Conservation (phyloP, 2,888 invertebrate genomes). For the Morpho achilles region DNA sequence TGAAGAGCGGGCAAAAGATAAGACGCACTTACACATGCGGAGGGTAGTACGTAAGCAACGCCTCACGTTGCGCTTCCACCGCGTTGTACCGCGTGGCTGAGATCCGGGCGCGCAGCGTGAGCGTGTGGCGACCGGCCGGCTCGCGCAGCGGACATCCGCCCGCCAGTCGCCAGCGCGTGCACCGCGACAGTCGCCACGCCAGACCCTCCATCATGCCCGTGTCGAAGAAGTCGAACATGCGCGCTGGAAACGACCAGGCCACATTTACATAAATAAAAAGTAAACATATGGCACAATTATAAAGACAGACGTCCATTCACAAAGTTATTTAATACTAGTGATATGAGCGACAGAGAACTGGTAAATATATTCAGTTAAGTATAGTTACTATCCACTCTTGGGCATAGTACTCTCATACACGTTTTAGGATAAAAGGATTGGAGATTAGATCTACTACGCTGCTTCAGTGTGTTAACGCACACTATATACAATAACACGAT, state of each 20-base stretch:
- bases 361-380: too few species aligned
- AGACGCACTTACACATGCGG: slow-evolving; percentile 86
- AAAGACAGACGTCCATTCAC: too few species aligned
- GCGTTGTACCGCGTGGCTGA: slow-evolving; percentile 58
- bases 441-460: too few species aligned
- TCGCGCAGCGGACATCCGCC: slow-evolving; percentile 64
- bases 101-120: slow-evolving; percentile 82
- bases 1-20: neutral
- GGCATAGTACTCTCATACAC: too few species aligned
- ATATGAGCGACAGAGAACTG: too few species aligned
- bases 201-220: slow-evolving; percentile 95
- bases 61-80: slow-evolving; percentile 80
- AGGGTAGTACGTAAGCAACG: slow-evolving; percentile 91
- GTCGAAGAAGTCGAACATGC: slow-evolving; percentile 97
- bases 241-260: slow-evolving; percentile 78
- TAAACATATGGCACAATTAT: too few species aligned
- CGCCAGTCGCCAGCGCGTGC: slow-evolving; percentile 80
- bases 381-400: too few species aligned
- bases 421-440: too few species aligned
- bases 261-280: too few species aligned
- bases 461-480: too few species aligned
- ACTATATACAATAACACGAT: too few species aligned
- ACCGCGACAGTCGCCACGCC: slow-evolving; percentile 87
- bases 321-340: too few species aligned
- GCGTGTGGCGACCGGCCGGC: slow-evolving; percentile 64